Conservation (phyloP, 23 tunicate genomes). For the Styela plicata region DNA sequence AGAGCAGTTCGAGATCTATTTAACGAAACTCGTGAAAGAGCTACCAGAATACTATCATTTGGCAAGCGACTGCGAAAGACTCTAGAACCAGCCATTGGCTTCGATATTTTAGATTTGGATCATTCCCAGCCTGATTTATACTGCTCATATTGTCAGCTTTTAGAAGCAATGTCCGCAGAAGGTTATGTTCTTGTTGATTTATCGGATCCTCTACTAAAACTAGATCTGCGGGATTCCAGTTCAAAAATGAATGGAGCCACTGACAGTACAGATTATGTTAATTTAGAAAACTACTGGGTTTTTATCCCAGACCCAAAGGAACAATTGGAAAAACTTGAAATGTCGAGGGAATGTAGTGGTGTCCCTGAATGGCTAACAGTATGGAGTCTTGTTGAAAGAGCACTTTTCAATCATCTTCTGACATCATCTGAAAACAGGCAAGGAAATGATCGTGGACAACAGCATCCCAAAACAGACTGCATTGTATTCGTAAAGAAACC, state of each 20-base stretch:
- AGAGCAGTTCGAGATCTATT: slow-evolving; percentile 78
- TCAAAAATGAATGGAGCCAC: not conserved
- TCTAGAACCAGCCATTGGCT: slow-evolving; percentile 58
- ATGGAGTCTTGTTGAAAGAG: slow-evolving; percentile 2
- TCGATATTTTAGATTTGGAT: not conserved
- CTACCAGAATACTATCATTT: slow-evolving; percentile 35
- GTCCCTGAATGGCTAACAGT: not conserved
- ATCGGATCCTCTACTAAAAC: not conserved
- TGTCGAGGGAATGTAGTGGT: not conserved
- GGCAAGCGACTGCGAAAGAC: slow-evolving; percentile 46
- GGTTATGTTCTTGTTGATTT: slow-evolving; percentile 8
- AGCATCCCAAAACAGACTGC: slow-evolving; percentile 23
- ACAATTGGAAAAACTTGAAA: not conserved
- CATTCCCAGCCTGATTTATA: not conserved
- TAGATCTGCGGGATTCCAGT: not conserved
- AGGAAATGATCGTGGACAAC: slow-evolving; percentile 29
- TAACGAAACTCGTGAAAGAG: slow-evolving; percentile 80
- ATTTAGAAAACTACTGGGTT: slow-evolving; percentile 13
- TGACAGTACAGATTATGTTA: not conserved
- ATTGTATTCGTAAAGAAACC: slow-evolving; percentile 22
- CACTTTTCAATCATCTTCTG: slow-evolving; percentile 5
- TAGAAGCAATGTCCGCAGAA: slow-evolving; percentile 2
- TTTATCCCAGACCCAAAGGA: not conserved
- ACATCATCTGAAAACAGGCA: not conserved
- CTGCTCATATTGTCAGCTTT: slow-evolving; percentile 15